A percentile compares a stretch with the other conserved stretches of the same genome.
Conservation (phyloP, 2,113 vertebrate species). For the Lanius ludovicianus region DNA sequence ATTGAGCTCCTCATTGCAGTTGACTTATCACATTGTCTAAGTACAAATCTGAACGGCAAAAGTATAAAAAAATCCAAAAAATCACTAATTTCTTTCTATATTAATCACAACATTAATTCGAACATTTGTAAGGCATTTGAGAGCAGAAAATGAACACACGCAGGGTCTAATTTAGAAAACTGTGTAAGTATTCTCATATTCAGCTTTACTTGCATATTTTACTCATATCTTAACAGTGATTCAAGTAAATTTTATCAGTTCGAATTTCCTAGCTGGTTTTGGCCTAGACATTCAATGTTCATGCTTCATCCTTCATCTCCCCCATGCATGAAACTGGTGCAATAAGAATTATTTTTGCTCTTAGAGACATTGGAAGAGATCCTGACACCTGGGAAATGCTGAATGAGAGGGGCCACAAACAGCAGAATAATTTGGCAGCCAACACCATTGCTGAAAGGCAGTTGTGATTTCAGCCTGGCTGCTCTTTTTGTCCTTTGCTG, state of each 20-base stretch:
- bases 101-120: neutral
- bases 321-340: neutral
- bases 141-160: neutral
- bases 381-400: neutral
- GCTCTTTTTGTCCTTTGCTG: constrained; percentile 4
- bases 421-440: neutral
- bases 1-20: neutral
- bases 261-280: neutral
- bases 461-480: neutral
- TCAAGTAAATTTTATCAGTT: neutral
- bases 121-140: neutral
- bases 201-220: neutral
- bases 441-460: neutral
- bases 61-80: neutral
- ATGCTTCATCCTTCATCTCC: neutral
- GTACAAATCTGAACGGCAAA: neutral
- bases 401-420: neutral
- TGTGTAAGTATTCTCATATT: neutral
- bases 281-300: neutral
- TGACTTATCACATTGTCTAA: neutral
- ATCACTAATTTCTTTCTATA: neutral
- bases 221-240: neutral
- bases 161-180: neutral
- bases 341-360: neutral
- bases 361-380: neutral